Base-by-base conservation (phyloP, 2,797 vertebrate species). In the Sciurus carolinensis region DNA sequence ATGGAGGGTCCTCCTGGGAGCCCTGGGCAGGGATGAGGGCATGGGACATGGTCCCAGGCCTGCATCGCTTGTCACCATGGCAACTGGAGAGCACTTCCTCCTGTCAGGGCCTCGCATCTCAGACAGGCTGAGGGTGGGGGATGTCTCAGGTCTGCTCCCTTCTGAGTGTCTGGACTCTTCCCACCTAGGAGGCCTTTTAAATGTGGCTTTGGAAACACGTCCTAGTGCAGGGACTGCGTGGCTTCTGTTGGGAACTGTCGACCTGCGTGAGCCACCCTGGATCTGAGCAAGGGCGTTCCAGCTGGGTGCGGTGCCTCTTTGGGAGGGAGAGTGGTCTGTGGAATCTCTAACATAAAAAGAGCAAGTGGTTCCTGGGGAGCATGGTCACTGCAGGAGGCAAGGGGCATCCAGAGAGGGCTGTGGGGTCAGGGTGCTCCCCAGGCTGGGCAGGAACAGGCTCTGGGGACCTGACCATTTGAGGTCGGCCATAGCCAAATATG, bases 1-100 rank as follows among this genome's bases (percentile, higher is more conserved):
- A 13, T 26, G 57, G 80, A 0, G 0, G n/a, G 36, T 52, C 69
- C 76, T 80, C 66, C 17, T n/a, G 67, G 77, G 59, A 44, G 73
- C 22, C 0, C 0, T 52, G 1, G 0, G 0, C 20, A 1, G 42
- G 73, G 39, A 26, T 0, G 0, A n/a, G 22, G 42, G 7, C 64
- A 24, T 57, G 72, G 90, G 52, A 36, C 8, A 1, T 0, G 1
- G 36, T 47, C 71, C 47, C 33, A n/a, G 85, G 12, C 42, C 44
- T 69, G 66, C 10, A 2, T 30, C 64, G 24, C 82, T 62, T 3
- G 22, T 84, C 47, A 8, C 88, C 4, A 5, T 81, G 91, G 84
- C 1, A 52, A 80, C 75, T 0, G 47, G n/a, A 62, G 30, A 0
- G 28, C 18, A 7, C 4, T 8, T 20, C 12, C n/a, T 72, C 30